Base-by-base conservation (phyloP, 2,797 vertebrate genomes). In the Darevskia mixta region DNA sequence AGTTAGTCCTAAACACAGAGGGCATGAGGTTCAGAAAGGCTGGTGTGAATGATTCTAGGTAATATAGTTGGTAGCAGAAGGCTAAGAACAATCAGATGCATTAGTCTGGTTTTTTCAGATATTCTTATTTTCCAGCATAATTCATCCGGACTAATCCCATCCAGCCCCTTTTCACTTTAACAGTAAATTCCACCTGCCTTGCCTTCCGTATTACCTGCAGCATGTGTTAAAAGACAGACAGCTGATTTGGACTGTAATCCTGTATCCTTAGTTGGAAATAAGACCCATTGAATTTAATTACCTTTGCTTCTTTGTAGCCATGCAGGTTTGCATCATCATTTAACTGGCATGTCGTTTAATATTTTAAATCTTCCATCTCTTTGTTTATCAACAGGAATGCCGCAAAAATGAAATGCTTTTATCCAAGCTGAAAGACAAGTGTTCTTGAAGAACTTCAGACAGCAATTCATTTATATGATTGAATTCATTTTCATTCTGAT, bases 351-450 rank as follows among this genome's bases (percentile, higher is more conserved):
- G 3, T 45, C 13, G 58, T 55, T 80, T 73, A 73, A 80, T 27
- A 38, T 86, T 55, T 25, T 71, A 6, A 83, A 8, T 58, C 45
- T 29, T 0, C 41, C 58, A 25, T 0, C 0, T 91, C 69, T 94
- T 87, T 93, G 86, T 89, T 88, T 89, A 15, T 93, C 92, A 76
- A 79, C 95, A 99, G 98, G 99, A 99, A 93, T 99, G 98, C 94
- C 98, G 98, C 15, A 98, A 97, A 97, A 99, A 99, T 0, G 98
- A 99, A 96, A 97, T 98, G 94, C 97, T 99, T 86, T 96, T 99
- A 81, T 98, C 98, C 91, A 99, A 98, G 94, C 93, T 99, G 94
- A 98, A 97, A 94, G 96, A 97, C 17, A 98, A 97, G 93, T 97
- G 97, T 84, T 96, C 96, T 89, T 97, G 96, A 97, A 78, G 71